Conservation (phyloP, 30 jellyfish, hydroid and myxozoan species). For the Catostylus mosaicus region DNA sequence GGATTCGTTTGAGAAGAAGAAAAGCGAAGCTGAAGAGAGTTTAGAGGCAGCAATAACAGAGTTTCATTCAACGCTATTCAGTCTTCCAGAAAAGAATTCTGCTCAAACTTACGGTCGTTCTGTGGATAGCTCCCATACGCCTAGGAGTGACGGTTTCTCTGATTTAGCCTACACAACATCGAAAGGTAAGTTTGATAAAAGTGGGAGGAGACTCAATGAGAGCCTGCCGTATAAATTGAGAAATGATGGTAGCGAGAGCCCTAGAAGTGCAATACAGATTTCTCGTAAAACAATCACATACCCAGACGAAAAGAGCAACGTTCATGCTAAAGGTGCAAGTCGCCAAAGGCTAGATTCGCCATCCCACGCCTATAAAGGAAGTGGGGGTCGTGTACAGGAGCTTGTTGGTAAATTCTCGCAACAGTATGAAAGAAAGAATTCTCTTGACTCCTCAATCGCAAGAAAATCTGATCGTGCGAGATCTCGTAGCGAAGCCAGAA, state of each 20-base stretch:
- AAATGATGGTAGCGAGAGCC: not conserved
- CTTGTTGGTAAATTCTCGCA: constrained; percentile 66
- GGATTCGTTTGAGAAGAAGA: constrained; percentile 65
- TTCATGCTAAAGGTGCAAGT: constrained; percentile 13
- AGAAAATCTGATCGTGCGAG: constrained; percentile 34
- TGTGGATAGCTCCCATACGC: constrained; percentile 38
- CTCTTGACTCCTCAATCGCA: constrained; percentile 56
- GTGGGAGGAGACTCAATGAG: not conserved
- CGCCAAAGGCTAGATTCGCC: constrained; percentile 54
- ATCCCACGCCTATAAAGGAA: constrained; percentile 22
- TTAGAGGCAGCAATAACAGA: constrained; percentile 95
- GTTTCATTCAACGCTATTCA: constrained; percentile 79
- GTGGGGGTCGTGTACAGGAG: constrained; percentile 68
- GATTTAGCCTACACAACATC: not conserved
- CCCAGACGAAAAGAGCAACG: constrained; percentile 15
- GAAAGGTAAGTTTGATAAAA: constrained; percentile 1
- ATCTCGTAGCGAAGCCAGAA: constrained; percentile 79
- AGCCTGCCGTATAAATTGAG: not conserved
- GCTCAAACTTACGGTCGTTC: not conserved
- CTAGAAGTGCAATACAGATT: constrained; percentile 2
- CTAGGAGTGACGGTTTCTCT: constrained; percentile 17
- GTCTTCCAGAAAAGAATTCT: constrained; percentile 66
- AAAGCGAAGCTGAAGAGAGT: constrained; percentile 99
- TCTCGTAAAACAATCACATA: constrained; percentile 18
- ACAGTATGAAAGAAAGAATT: constrained; percentile 32